Percentiles rank a stretch among this genome's conserved stretches.
phyloP scores from a whole-genome alignment of 2,113 vertebrate genomes.

The Epinephelus fuscoguttatus region DNA sequence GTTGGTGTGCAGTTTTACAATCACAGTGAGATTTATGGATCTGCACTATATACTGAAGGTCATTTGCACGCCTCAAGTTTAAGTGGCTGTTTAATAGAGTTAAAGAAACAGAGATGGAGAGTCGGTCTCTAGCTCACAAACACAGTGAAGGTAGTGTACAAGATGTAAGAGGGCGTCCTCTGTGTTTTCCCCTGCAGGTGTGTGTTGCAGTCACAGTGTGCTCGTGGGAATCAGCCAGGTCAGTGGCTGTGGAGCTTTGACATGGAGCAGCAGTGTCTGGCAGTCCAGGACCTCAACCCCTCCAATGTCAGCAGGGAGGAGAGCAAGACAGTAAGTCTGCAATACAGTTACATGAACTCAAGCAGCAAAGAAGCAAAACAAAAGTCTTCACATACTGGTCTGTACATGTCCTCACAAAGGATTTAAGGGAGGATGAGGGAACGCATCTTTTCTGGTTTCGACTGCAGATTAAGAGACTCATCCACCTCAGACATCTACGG shows the following conservation, averaged over 20 bases:
- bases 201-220: constrained; percentile 87
- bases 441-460: background rate
- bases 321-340: constrained; percentile 85
- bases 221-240: constrained; percentile 83
- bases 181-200: constrained; percentile 83
- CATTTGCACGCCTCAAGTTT: background rate
- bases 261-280: constrained; percentile 89
- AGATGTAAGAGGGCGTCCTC: background rate
- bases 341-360: background rate
- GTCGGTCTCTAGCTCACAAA: background rate
- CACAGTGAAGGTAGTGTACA: no score
- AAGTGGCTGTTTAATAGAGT: background rate
- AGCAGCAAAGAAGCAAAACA: background rate
- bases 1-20: background rate
- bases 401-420: background rate
- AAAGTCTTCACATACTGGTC: background rate
- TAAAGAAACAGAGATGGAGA: background rate
- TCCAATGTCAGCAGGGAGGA: constrained; percentile 93
- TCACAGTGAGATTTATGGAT: background rate
- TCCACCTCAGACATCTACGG: background rate
- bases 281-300: constrained; percentile 87
- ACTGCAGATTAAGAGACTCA: background rate
- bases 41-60: background rate
- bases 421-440: background rate
- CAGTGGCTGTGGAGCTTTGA: constrained; percentile 98